Conservation (phyloP, 2,797 vertebrate genomes). For the Lepilemur septentrionalis region DNA sequence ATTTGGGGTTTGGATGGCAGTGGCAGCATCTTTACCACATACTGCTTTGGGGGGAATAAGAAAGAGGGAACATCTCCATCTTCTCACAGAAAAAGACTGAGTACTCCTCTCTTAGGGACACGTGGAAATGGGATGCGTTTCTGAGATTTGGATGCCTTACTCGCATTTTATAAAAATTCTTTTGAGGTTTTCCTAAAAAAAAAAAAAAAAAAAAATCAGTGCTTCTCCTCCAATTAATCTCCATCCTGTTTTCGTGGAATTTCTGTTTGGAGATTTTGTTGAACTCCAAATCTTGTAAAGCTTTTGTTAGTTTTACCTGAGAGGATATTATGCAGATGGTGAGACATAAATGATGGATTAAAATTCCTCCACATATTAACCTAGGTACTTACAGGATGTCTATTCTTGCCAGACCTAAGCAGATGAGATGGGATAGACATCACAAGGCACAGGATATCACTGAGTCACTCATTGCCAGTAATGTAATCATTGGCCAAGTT, state of each 20-base stretch:
- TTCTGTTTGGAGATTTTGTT: conserved; percentile 29
- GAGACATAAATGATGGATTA: conserved; percentile 56
- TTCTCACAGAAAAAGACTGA: not conserved
- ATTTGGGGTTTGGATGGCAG: too few species aligned
- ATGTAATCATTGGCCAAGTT: not conserved
- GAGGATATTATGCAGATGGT: conserved; percentile 47
- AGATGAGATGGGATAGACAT: not conserved
- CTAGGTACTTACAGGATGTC: not conserved
- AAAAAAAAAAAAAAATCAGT: not conserved
- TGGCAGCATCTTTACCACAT: accelerated
- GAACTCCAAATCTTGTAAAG: not conserved
- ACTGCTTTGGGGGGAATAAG: accelerated
- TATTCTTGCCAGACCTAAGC: not conserved
- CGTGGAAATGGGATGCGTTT: not conserved
- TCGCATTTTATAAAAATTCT: not conserved
- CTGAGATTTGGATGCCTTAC: not conserved
- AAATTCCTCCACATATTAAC: conserved; percentile 42
- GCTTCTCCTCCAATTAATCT: not conserved
- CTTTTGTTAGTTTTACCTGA: conserved; percentile 37
- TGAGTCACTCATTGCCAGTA: not conserved
- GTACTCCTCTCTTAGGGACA: not conserved
- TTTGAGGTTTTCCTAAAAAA: not conserved
- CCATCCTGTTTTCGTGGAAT: not conserved
- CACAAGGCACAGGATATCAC: not conserved
- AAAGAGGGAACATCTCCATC: accelerated